Evolutionary conservation across 2,113 vertebrate species (phyloP), one percentile per base, ranked within the genome.

Genomic region (Mystacornis crossleyi): DNA sequence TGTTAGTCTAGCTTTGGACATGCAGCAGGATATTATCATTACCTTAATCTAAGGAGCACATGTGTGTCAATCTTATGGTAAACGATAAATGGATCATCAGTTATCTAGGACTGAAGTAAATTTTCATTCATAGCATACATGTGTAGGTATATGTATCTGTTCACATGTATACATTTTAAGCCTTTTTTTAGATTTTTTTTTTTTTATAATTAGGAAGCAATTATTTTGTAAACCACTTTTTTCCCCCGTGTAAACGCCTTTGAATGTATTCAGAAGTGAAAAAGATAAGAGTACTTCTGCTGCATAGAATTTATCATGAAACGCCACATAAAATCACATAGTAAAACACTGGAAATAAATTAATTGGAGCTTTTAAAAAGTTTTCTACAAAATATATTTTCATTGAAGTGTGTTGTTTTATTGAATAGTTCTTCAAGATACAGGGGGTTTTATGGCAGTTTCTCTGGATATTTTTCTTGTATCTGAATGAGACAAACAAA

Each of bases 71-170:
- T 74, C 29, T 61, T 48, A 40, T 3, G 10, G 12, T 40, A 38
- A 53, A 29, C 0, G 0, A 70, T n/a, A 73, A 81, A 72, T 18
- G 7, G 33, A 23, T 67, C 38, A 5, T 5, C 29, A 43, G 54
- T 69, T 42, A 34, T 42, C 40, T 11, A 34, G 18, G 14, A 33
- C 5, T 38, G 3, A 73, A 87, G 15, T 64, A 1, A n/a, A 17
- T 82, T 90, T 88, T 74, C 8, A 40, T 51, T 86, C 15, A 7
- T 61, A 43, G 7, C 4, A 42, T 34, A 47, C 7, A 11, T 24
- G 8, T 29, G 5, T 36, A 48, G 24, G 10, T 36, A 20, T 50
- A 80, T 4, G 2, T 72, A 7, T 40, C 20, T 72, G 9, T 47
- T 34, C 29, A 64, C 4, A 40, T 28, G 8, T 4, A 7, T 17